Base-by-base conservation (phyloP, 2,888 invertebrate species). In the Cosmorhoe ocellata region DNA sequence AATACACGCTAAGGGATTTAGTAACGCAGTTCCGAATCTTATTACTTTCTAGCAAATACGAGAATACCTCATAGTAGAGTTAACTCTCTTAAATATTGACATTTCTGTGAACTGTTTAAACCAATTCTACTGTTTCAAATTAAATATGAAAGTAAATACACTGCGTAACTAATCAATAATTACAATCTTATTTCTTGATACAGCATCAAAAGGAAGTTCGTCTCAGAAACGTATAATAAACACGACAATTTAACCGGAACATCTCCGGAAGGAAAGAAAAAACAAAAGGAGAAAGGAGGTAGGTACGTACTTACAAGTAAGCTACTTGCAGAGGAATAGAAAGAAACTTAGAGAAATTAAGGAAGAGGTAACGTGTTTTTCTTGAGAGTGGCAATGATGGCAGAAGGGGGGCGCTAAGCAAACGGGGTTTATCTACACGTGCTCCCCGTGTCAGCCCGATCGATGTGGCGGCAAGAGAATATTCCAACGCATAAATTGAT, bases 331-430 rank as follows among this genome's bases (percentile, higher is more conserved):
- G n/a, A n/a, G 40, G 68, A 71, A 70, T 67, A 74, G 72, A 74
- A 74, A 76, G 74, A 80, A n/a, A 80, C 79, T 84, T 80, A 73
- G 76, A 81, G 81, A 81, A 83, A 84, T 83, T 80, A 80, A 78
- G 74, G 78, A 81, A 84, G 83, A 80, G 81, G 81, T 83, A 84
- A 81, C 79, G 78, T 79, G 76, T 79, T 81, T 79, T 71, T 73
- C 74, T 66, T 61, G 66, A 64, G 70, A 73, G 71, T 60, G 69
- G 68, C 67, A 63, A 69, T 64, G 66, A 69, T 58, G 65, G 44
- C 60, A 11, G 4, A 4, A 60, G 61, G 58, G 51, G 62, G 59
- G 54, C 59, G 57, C 42, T 56, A 58, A 53, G 63, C 58, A 59
- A 60, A 51, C 49, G 53, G 54, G 59, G 59, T 50, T 56, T 58